Percentiles rank a stretch among this genome's conserved stretches.
Conservation (phyloP, 2,888 invertebrate species). For the Endotricha flammealis region DNA sequence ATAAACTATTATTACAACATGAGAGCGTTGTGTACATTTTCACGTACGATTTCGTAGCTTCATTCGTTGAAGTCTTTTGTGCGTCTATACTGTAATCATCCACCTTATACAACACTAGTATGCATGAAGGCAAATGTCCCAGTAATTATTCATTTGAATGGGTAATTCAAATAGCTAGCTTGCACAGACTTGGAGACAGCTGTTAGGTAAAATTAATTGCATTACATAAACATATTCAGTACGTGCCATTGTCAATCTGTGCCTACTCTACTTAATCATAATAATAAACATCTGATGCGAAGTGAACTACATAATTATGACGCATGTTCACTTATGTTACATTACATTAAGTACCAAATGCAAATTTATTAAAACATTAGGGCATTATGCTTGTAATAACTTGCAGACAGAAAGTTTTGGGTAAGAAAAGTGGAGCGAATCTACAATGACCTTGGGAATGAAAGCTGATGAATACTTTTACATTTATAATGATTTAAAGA, state of each 20-base stretch:
- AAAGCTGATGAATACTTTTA: conserved; percentile 9
- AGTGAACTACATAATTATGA: conserved; percentile 3
- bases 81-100: conserved; percentile 21
- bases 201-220: conserved; percentile 18
- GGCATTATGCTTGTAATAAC: conserved; percentile 2
- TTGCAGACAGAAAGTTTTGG: conserved; percentile 42
- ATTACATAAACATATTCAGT: conserved; percentile 17
- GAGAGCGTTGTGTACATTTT: conserved; percentile 21
- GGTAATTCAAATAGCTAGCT: conserved; percentile 13
- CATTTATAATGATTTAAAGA: conserved; percentile 9
- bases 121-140: conserved; percentile 12
- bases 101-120: conserved; percentile 18
- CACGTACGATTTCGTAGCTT: conserved; percentile 25
- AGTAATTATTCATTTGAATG: conserved; percentile 16
- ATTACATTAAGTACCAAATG: conserved; percentile 4
- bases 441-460: conserved; percentile 30
- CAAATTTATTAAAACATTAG: conserved; percentile 1
- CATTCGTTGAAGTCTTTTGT: conserved; percentile 62
- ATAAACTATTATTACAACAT: conserved; percentile 25
- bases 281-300: background rate
- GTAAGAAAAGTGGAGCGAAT: conserved; percentile 42
- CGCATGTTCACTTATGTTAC: conserved; percentile 3
- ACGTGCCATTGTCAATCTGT: conserved; percentile 27
- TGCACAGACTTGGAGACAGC: conserved; percentile 15
- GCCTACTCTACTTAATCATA: background rate